Conservation (phyloP, 1,140 invertebrate species). For the Stenopsyche tienmushanensis region DNA sequence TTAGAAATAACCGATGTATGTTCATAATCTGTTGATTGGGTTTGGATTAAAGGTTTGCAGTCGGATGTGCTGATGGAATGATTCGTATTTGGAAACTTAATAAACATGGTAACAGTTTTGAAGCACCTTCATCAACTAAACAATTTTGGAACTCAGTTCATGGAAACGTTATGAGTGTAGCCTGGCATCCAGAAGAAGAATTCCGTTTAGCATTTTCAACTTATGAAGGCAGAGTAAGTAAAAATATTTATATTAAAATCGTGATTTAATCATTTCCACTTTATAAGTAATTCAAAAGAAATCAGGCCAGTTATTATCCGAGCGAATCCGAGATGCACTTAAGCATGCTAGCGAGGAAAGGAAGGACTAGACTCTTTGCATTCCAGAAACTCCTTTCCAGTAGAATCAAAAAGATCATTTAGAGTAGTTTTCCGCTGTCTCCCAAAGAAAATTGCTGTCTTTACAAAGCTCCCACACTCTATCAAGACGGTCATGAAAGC, state of each 20-base stretch:
- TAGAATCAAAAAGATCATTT: no score
- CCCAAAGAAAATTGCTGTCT: no score
- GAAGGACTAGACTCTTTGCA: no score
- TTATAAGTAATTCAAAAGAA: no score
- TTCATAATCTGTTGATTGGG: conserved; percentile 16
- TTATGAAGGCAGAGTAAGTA: conserved; percentile 67
- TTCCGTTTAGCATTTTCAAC: conserved; percentile 73
- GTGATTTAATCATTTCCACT: not conserved
- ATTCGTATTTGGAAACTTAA: conserved; percentile 71
- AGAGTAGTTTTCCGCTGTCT: no score
- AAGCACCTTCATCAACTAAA: conserved; percentile 35
- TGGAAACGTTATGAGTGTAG: conserved; percentile 68
- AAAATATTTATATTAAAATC: conserved; percentile 12
- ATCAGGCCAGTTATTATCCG: no score
- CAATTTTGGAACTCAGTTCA: conserved; percentile 70
- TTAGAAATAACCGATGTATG: no score
- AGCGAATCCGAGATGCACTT: no score
- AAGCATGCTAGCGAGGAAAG: no score
- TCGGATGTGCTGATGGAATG: conserved; percentile 69
- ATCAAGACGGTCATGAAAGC: no score
- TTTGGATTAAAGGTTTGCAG: conserved; percentile 58
- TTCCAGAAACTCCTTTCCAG: no score
- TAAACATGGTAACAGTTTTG: conserved; percentile 36
- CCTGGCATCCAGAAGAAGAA: conserved; percentile 79
- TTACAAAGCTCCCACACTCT: no score